Percentiles rank a stretch among this genome's conserved stretches.
These are phyloP conservation scores for Bubo bubo DNA, from an alignment of 2,113 vertebrate genomes.

Conservation along the genomic window DNA sequence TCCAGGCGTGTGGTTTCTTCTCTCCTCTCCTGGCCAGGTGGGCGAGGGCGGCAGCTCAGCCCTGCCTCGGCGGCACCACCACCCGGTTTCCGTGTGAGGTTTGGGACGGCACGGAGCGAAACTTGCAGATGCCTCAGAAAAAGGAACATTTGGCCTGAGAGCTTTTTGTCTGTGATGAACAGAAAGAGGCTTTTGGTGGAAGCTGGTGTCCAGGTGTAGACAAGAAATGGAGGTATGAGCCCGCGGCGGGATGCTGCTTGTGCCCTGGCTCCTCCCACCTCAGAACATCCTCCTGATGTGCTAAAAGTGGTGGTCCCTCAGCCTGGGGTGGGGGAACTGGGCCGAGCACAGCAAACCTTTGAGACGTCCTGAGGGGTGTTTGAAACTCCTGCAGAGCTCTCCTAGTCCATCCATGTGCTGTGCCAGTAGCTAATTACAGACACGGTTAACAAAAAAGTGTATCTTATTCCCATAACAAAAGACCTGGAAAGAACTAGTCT, in stretches of 20 bases:
- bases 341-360: neutral
- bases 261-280: neutral
- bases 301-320: neutral
- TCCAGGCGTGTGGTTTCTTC: neutral
- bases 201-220: neutral
- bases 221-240: neutral
- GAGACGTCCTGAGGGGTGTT: fast-evolving
- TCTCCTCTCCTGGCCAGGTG: neutral
- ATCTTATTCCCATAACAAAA: conserved; percentile 24
- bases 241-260: fast-evolving
- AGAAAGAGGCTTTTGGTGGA: neutral
- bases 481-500: neutral
- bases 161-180: neutral
- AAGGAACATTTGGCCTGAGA: neutral
- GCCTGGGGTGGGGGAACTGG: too few species aligned
- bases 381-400: neutral
- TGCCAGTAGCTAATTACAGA: neutral
- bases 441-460: neutral
- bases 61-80: neutral
- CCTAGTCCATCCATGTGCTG: neutral
- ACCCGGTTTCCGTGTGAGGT: neutral
- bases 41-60: neutral
- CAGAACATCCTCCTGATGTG: neutral
- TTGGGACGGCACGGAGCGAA: neutral
- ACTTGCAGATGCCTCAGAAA: neutral